These are phyloP conservation scores for Helogale parvula DNA, from an alignment of 2,113 vertebrate species.

Conservation along the genomic window DNA sequence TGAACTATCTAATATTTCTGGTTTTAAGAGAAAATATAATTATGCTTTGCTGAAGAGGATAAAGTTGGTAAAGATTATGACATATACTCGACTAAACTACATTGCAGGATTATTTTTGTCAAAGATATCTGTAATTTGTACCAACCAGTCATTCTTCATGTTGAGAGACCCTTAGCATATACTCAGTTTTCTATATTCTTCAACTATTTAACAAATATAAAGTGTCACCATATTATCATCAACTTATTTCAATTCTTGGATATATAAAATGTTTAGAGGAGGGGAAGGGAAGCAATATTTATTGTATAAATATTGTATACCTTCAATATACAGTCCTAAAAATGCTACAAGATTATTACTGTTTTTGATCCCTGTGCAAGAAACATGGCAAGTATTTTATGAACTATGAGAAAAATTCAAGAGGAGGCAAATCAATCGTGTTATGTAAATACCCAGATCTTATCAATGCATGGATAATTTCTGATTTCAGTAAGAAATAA, in stretches of 20 bases:
- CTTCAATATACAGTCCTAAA: not conserved
- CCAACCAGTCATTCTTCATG: not conserved
- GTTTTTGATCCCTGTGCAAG: not conserved
- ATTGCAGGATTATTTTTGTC: not conserved
- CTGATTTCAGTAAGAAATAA: not conserved
- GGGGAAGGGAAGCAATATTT: not conserved
- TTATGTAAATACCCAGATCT: not conserved
- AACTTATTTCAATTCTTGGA: not conserved
- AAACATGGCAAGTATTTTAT: not conserved
- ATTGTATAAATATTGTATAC: not conserved
- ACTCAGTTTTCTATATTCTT: not conserved
- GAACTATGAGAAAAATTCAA: not conserved
- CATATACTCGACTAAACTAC: too few species aligned
- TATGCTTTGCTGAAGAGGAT: not conserved
- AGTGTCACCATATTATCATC: not conserved
- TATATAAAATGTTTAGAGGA: not conserved
- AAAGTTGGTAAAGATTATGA: not conserved
- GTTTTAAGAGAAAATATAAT: not conserved
- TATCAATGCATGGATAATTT: not conserved
- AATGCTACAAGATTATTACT: not conserved
- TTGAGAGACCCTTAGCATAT: not conserved
- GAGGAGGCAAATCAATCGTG: not conserved
- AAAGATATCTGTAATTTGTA: not conserved
- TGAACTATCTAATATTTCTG: not conserved
- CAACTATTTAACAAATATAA: not conserved